phyloP scores from a whole-genome alignment of 35 echinoderm and acorn worm species.

The Diadema setosum region DNA sequence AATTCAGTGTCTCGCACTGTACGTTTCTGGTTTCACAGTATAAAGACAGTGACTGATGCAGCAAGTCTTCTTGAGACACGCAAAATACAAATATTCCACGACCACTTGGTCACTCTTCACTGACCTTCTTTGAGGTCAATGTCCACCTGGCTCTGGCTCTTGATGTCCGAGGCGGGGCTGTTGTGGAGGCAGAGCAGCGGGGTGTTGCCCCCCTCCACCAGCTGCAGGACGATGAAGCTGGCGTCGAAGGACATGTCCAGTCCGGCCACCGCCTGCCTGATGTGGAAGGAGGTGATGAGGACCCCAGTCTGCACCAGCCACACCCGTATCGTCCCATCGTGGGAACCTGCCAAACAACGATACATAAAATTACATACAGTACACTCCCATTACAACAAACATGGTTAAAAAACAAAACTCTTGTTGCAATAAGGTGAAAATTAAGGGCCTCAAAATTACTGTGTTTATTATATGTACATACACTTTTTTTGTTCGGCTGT shows the following conservation, averaged over 20 bases:
- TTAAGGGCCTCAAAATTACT: no score
- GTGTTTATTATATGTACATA: no score
- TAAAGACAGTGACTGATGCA: no score
- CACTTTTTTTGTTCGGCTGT: no score
- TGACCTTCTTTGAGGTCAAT: slow-evolving; percentile 96
- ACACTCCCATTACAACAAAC: no score
- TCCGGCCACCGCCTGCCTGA: slow-evolving; percentile 70
- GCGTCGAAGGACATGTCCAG: slow-evolving; percentile 95
- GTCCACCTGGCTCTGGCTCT: slow-evolving; percentile 94
- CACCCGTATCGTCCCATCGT: slow-evolving; percentile 84
- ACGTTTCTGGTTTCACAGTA: not conserved
- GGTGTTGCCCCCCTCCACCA: slow-evolving; percentile 68
- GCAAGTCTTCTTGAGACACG: no score
- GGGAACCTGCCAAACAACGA: slow-evolving; percentile 48
- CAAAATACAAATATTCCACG: no score
- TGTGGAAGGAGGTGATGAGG: slow-evolving; percentile 87
- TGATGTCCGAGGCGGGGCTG: slow-evolving; percentile 90
- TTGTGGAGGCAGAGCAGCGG: slow-evolving; percentile 80
- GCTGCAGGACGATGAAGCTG: slow-evolving; percentile 76
- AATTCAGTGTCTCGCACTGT: not conserved
- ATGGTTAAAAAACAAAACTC: no score
- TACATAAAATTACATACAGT: no score
- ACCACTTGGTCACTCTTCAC: no score
- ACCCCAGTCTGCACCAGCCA: slow-evolving; percentile 76
- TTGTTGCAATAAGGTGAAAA: no score